A percentile compares a stretch with the other conserved stretches of the same genome.
These are phyloP conservation scores for Carassius carassius DNA, from an alignment of 2,113 vertebrate species.

Conservation along the genomic window DNA sequence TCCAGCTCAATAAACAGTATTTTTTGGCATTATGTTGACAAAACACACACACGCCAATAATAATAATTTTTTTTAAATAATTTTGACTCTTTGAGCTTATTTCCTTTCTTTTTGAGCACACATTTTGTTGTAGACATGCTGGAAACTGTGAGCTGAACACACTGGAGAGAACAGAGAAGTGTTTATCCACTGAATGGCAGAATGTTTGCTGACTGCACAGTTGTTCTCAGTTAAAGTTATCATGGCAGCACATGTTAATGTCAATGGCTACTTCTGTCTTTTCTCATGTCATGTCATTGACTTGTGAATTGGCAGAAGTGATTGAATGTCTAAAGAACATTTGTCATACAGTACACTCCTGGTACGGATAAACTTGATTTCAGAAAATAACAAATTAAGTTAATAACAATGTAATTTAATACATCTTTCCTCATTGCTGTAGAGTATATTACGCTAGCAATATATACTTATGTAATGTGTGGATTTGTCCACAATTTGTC, in stretches of 20 bases:
- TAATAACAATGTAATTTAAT: no score
- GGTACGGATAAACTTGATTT: no score
- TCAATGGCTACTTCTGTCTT: neutral
- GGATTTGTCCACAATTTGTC: no score
- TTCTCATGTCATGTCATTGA: neutral
- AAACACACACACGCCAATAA: no score
- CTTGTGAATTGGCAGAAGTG: neutral
- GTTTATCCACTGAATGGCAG: neutral
- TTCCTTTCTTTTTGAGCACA: neutral
- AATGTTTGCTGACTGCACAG: neutral
- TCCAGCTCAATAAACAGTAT: neutral
- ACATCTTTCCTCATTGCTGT: no score
- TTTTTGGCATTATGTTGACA: neutral
- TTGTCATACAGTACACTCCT: no score
- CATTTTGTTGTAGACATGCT: neutral
- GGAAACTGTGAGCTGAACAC: neutral
- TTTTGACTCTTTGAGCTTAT: no score
- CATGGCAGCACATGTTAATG: neutral
- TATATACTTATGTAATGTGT: no score
- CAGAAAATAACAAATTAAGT: no score
- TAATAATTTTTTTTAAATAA: no score
- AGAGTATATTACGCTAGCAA: no score
- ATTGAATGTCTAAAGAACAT: neutral
- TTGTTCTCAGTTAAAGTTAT: neutral
- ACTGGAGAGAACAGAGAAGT: neutral